phyloP scores from a whole-genome alignment of 30 jellyfish, hydroid and myxozoan genomes.

The Hydractinia symbiolongicarpus region DNA sequence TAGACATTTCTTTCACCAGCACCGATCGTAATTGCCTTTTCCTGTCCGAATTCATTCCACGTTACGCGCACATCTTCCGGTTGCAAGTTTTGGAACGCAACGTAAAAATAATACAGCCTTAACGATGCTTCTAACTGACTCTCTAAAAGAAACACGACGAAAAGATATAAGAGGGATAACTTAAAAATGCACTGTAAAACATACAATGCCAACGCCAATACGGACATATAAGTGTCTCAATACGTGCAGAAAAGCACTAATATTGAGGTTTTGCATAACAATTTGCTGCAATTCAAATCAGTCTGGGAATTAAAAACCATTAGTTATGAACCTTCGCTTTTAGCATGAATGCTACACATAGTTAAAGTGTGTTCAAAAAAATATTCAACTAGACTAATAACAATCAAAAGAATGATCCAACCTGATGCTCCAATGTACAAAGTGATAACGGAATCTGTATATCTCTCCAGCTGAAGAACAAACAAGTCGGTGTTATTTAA shows the following conservation, averaged over 20 bases:
- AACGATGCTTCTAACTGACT: background rate
- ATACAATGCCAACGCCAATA: too few relatives aligned
- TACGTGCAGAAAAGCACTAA: too few relatives aligned
- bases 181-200: too few relatives aligned
- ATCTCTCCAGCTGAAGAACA: background rate
- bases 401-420: background rate
- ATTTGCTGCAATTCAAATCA: too few relatives aligned
- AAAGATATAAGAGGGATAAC: too few relatives aligned
- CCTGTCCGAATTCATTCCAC: background rate
- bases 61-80: slow-evolving; percentile 5
- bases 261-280: too few relatives aligned
- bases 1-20: slow-evolving; percentile 1
- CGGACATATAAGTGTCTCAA: too few relatives aligned
- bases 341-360: too few relatives aligned
- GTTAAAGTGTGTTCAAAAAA: too few relatives aligned
- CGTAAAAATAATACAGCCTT: background rate
- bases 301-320: too few relatives aligned
- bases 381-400: too few relatives aligned
- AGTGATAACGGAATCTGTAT: background rate
- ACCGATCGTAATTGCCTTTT: background rate
- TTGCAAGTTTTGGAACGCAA: background rate
- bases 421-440: slow-evolving; percentile 2
- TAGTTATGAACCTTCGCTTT: too few relatives aligned
- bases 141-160: background rate
- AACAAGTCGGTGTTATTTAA: background rate